A percentile compares a stretch with the other conserved stretches of the same genome.
Conservation (phyloP, 1,140 invertebrate species). For the Rhagoletis zephyria region DNA sequence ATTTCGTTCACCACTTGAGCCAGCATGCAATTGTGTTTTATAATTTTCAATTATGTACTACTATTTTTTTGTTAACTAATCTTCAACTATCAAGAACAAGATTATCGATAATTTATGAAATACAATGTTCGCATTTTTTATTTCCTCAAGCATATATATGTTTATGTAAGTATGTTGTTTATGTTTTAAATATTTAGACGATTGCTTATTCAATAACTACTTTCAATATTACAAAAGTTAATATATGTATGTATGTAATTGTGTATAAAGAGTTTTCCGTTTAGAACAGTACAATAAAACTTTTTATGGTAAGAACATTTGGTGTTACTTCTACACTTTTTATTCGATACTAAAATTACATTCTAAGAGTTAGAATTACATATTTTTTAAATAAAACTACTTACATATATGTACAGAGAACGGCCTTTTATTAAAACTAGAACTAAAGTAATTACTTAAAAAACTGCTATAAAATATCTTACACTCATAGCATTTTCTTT, state of each 20-base stretch:
- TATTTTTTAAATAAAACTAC: constrained; percentile 24
- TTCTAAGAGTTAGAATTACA: not conserved
- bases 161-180: not conserved
- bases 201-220: constrained; percentile 36
- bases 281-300: constrained; percentile 19
- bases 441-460: constrained; percentile 15
- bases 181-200: constrained; percentile 13
- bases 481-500: not conserved
- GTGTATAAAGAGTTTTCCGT: constrained; percentile 28
- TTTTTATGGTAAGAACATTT: constrained; percentile 25
- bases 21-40: not conserved
- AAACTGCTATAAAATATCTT: constrained; percentile 12
- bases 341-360: constrained; percentile 26
- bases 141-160: constrained; percentile 34
- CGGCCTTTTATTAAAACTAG: not conserved
- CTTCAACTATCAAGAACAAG: not conserved
- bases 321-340: constrained; percentile 13
- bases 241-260: not conserved
- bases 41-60: not conserved
- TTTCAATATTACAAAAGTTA: not conserved
- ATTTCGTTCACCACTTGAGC: not conserved
- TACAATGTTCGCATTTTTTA: constrained; percentile 19
- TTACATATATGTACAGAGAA: not conserved
- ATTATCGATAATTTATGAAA: constrained; percentile 13
- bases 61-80: not conserved